Conservation (phyloP, 30 jellyfish, hydroid and myxozoan species). For the Pseudorhiza aurosa region DNA sequence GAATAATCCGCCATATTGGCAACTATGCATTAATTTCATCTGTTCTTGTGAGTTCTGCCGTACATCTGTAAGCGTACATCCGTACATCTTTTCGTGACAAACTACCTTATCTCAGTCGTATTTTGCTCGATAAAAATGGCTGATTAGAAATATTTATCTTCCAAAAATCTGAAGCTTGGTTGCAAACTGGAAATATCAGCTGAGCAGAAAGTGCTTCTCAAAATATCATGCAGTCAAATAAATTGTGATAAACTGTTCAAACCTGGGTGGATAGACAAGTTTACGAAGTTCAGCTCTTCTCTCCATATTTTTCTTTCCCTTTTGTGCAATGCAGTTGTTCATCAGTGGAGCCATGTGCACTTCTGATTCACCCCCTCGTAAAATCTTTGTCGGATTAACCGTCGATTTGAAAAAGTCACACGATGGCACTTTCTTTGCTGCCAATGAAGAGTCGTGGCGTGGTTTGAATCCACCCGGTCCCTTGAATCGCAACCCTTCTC, state of each 20-base stretch:
- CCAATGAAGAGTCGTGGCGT: constrained; percentile 5
- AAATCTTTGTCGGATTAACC: constrained; percentile 1
- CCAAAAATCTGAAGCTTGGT: too few species aligned
- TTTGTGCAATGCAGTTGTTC: constrained; percentile 4
- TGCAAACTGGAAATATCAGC: too few species aligned
- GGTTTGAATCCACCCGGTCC: constrained; percentile 42
- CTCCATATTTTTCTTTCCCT: not conserved
- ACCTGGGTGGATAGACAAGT: constrained; percentile 19
- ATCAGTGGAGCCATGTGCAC: constrained; percentile 38
- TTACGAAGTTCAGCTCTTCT: constrained; percentile 32
- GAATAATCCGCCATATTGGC: too few species aligned
- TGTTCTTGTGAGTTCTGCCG: too few species aligned
- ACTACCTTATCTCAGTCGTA: too few species aligned
- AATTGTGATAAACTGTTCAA: not conserved
- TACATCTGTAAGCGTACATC: too few species aligned
- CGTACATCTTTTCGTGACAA: too few species aligned
- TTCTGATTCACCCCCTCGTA: constrained; percentile 45
- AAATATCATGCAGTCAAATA: too few species aligned
- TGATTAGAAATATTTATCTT: too few species aligned
- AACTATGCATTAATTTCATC: too few species aligned
- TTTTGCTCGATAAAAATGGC: too few species aligned
- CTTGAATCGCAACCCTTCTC: constrained; percentile 69
- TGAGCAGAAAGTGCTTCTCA: too few species aligned
- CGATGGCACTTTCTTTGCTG: not conserved
- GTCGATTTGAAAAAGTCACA: not conserved